Conservation (phyloP, 2,797 vertebrate species). For the Synanceia verrucosa region DNA sequence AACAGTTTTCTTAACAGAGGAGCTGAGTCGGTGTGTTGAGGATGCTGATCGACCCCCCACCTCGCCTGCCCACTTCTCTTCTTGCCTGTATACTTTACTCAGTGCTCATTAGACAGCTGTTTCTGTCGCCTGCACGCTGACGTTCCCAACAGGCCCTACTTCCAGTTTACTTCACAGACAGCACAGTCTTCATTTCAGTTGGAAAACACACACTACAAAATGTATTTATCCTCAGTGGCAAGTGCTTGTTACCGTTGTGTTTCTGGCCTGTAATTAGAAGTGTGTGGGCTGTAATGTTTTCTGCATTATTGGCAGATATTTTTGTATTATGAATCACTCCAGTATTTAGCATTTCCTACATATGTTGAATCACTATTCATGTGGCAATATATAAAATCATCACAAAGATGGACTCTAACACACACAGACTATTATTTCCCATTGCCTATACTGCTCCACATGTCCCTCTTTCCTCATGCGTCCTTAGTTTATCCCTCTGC, state of each 20-base stretch:
- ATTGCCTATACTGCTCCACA: neutral
- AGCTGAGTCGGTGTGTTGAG: neutral
- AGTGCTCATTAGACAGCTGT: constrained; percentile 34
- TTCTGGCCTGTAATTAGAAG: neutral
- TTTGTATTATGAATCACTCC: no score
- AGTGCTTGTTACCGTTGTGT: neutral
- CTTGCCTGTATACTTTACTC: neutral
- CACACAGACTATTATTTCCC: constrained; percentile 8
- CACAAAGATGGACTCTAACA: constrained; percentile 3
- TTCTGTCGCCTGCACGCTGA: constrained; percentile 2
- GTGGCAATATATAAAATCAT: neutral
- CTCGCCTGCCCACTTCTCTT: neutral
- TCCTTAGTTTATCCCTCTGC: constrained; percentile 55
- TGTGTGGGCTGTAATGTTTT: neutral
- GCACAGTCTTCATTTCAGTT: neutral
- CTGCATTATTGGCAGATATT: neutral
- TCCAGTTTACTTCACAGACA: neutral
- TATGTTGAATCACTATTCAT: neutral
- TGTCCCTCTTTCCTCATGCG: neutral
- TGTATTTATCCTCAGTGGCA: neutral
- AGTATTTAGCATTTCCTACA: neutral
- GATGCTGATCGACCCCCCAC: neutral
- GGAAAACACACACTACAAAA: neutral
- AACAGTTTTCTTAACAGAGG: neutral
- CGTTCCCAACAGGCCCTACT: neutral